These are phyloP conservation scores for Todus mexicanus DNA, from an alignment of 2,797 vertebrate genomes.

Conservation along the genomic window DNA sequence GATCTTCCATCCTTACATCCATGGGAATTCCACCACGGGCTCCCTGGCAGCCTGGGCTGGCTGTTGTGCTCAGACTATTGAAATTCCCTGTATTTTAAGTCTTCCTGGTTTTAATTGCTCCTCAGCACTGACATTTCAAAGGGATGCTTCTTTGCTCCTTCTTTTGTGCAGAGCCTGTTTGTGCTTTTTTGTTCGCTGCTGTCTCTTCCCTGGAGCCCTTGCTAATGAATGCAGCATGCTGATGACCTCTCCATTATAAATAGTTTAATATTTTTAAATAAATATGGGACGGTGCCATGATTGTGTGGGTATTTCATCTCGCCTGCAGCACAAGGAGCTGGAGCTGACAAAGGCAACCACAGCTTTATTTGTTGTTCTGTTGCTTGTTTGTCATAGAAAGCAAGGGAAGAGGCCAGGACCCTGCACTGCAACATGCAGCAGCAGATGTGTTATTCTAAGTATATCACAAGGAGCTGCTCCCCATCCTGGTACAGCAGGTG, in stretches of 20 bases:
- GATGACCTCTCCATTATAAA: slow-evolving; percentile 45
- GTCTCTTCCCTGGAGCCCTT: slow-evolving; percentile 29
- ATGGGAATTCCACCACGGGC: not conserved
- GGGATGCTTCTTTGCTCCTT: not conserved
- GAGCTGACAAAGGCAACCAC: not conserved
- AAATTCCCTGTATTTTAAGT: not conserved
- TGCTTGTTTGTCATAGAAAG: slow-evolving; percentile 16
- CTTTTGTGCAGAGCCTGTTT: not conserved
- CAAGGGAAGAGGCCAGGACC: not conserved
- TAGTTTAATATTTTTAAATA: slow-evolving; percentile 58
- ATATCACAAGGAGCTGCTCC: slow-evolving; percentile 22
- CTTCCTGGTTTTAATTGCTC: not conserved
- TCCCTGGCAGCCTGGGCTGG: not conserved
- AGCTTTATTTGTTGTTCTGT: not conserved
- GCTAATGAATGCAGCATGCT: slow-evolving; percentile 32
- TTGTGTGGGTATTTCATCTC: slow-evolving; percentile 28
- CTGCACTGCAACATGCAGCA: not conserved
- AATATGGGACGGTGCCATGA: slow-evolving; percentile 19
- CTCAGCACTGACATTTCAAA: slow-evolving; percentile 22
- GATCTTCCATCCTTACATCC: not conserved
- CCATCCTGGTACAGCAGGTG: slow-evolving; percentile 10
- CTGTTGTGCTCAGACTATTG: not conserved
- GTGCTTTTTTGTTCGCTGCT: not conserved
- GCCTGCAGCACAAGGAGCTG: slow-evolving; percentile 14
- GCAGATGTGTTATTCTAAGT: slow-evolving; percentile 40